Base-by-base conservation (phyloP, 2,888 invertebrate genomes). In the Lasioglossum malachurum region DNA sequence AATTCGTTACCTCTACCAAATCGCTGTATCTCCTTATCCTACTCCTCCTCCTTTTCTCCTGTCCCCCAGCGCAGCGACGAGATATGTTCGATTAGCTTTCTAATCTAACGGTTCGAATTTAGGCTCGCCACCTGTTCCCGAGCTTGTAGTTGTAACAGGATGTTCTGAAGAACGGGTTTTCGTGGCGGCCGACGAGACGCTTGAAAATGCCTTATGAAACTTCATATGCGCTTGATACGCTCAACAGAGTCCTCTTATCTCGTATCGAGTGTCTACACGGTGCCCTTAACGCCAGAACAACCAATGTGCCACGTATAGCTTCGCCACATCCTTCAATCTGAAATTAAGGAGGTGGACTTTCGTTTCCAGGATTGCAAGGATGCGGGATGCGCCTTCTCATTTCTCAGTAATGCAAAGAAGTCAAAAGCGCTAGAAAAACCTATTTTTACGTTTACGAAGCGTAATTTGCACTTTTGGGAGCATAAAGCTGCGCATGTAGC, bases 81-180 rank as follows among this genome's bases (percentile, higher is more conserved):
- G 87, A 77, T 83, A 80, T 72, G 67, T 80, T 73, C 78, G 75
- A 87, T 87, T 80, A 81, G 75, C 67, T 72, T 80, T 84, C 79
- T 87, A 84, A 84, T 87, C 88, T 75, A 80, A 83, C 79, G 79
- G 80, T 76, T 82, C 44, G 79, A 83, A 84, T 84, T 87, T 87
- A 85, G 88, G 87, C 85, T 78, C 41, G 71, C 88, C 88, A 88
- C 87, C 87, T 88, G 88, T 88, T 88, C 83, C 71, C 83, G 57
- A 53, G 38, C 80, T 76, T 72, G 64, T 64, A 75, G 67, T 74
- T 75, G 75, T 75, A 83, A 80, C 87, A 81, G 84, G 82, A 88
- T 88, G 80, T 76, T 76, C 82, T 46, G 41, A 12, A 46, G 84
- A 83, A 85, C 71, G 72, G 78, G 84, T 84, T 84, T 12, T 72